Evolutionary conservation across 2,797 vertebrate species (phyloP).

Genomic region (Gila robusta): DNA sequence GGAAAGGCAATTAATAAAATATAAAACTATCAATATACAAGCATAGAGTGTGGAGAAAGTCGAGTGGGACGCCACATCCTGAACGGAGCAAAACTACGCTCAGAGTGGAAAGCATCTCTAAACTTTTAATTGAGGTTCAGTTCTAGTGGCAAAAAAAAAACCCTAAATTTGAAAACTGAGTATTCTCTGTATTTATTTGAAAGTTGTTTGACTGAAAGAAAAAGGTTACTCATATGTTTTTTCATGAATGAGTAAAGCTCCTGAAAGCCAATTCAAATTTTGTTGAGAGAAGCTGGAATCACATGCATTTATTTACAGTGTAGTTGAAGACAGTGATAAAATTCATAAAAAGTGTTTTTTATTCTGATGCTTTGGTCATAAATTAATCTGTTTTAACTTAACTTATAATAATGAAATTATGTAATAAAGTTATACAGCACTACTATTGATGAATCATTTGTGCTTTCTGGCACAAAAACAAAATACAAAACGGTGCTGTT

Average conservation of each 20-base stretch:
- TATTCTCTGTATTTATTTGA: too few species aligned
- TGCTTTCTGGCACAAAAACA: too few species aligned
- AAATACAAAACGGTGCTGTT: not conserved
- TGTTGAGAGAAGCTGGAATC: not conserved
- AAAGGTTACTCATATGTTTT: not conserved
- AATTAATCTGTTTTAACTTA: not conserved
- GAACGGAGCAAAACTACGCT: not conserved
- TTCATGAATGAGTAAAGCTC: not conserved
- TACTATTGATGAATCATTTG: too few species aligned
- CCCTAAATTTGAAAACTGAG: not conserved
- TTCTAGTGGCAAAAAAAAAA: not conserved
- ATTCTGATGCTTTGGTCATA: not conserved
- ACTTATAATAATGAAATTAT: too few species aligned
- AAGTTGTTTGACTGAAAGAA: not conserved
- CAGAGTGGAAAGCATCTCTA: not conserved
- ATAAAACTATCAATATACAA: conserved; percentile 32
- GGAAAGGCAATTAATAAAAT: conserved; percentile 33
- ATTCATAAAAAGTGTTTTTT: not conserved
- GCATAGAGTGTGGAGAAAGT: not conserved
- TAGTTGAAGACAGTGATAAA: too few species aligned
- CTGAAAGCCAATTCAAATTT: not conserved
- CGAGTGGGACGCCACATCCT: not conserved
- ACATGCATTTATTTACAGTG: too few species aligned
- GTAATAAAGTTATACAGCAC: too few species aligned
- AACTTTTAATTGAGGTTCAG: not conserved